Evolutionary conservation across 2,888 invertebrate species (phyloP).

Genomic region (Lasioglossum villosulum): DNA sequence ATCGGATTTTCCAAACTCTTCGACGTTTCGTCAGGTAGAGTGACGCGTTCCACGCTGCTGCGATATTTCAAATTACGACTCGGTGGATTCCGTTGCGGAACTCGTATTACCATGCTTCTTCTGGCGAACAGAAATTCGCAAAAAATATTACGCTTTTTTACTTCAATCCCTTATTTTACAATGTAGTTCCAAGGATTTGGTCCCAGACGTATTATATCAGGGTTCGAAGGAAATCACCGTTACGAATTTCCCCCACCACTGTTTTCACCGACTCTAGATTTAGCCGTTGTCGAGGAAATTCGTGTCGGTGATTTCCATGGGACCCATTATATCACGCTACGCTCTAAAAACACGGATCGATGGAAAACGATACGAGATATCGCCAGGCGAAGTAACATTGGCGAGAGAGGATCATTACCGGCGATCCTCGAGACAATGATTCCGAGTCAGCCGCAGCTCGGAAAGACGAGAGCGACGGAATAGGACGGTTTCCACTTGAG

Average conservation of each 20-base stretch:
- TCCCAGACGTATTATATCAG: neutral
- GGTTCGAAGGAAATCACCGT: no score
- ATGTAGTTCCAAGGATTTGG: neutral
- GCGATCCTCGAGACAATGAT: neutral
- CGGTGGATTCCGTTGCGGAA: neutral
- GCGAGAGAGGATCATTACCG: neutral
- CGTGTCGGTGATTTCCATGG: no score
- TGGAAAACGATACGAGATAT: neutral
- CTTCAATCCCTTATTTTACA: neutral
- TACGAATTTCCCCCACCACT: no score
- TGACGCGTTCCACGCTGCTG: neutral
- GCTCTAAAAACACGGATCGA: neutral
- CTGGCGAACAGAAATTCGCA: neutral
- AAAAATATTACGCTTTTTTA: neutral
- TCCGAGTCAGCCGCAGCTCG: neutral
- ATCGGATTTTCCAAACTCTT: slow-evolving; percentile 1
- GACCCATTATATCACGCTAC: neutral
- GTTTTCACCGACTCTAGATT: no score
- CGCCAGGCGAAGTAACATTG: neutral
- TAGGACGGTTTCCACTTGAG: neutral
- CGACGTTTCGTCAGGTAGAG: neutral
- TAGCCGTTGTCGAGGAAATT: no score
- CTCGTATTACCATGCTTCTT: neutral
- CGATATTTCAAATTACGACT: neutral
- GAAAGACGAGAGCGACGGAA: neutral